A percentile compares a stretch with the other conserved stretches of the same genome.
phyloP scores from a whole-genome alignment of 2,888 invertebrate genomes.

The Eupeodes latifasciatus region DNA sequence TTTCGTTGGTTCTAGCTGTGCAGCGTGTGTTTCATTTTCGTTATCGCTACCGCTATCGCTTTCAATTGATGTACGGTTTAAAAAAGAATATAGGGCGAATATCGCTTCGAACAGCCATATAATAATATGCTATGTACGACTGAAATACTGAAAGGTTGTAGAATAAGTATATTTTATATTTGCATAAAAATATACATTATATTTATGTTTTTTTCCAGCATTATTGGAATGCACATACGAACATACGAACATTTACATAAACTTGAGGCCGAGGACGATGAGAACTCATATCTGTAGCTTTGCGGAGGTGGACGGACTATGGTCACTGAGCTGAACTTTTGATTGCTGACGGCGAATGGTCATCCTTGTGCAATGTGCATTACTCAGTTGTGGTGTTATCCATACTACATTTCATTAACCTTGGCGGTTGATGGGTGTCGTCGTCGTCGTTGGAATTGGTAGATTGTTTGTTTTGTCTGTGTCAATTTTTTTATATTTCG shows the following conservation, averaged over 20 bases:
- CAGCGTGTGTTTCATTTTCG: neutral
- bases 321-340: slow-evolving; percentile 5
- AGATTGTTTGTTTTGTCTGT: slow-evolving; percentile 44
- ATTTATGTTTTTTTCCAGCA: neutral
- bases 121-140: neutral
- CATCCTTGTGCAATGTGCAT: slow-evolving; percentile 30
- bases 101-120: neutral
- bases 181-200: neutral
- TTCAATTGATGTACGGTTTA: neutral
- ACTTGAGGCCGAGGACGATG: slow-evolving; percentile 5
- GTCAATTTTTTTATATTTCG: neutral
- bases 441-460: slow-evolving; percentile 7
- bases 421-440: slow-evolving; percentile 1
- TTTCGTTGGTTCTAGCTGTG: no score
- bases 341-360: slow-evolving; percentile 9
- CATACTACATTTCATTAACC: slow-evolving; percentile 48
- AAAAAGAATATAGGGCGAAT: slow-evolving; percentile 25
- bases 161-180: neutral
- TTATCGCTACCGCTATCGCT: neutral
- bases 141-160: neutral
- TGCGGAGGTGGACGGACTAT: neutral
- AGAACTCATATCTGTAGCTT: neutral
- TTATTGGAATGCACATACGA: neutral
- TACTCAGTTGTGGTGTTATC: slow-evolving; percentile 28
- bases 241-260: slow-evolving; percentile 11